Evolutionary conservation across 2,113 vertebrate genomes (phyloP).

Genomic region (Merops nubicus): DNA sequence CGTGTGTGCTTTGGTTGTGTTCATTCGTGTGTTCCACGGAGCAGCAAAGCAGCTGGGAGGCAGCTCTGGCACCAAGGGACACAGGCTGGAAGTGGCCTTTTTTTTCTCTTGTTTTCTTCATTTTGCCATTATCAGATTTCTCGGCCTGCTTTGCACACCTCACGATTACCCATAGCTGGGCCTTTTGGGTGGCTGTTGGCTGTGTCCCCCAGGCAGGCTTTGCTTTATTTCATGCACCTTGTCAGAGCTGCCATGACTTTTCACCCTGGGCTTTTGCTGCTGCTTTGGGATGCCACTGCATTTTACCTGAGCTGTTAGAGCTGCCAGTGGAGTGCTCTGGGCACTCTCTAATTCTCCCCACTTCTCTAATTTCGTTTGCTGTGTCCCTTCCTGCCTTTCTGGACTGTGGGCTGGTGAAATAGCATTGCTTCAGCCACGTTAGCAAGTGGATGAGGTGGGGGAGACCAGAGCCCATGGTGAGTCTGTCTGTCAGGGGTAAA

Average conservation of each 20-base stretch:
- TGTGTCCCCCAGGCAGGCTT: neutral
- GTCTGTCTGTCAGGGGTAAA: neutral
- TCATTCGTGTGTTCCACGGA: neutral
- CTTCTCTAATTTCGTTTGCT: neutral
- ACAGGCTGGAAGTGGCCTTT: neutral
- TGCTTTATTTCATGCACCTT: neutral
- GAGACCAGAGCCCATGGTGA: neutral
- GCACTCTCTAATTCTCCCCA: neutral
- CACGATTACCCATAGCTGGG: neutral
- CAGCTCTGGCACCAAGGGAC: neutral
- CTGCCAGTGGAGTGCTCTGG: neutral
- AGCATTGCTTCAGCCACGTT: neutral
- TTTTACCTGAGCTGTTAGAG: neutral
- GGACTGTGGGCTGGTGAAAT: neutral
- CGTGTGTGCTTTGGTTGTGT: neutral
- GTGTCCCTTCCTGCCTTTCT: neutral
- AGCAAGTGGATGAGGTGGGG: neutral
- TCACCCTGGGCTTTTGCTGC: fast-evolving
- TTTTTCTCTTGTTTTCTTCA: neutral
- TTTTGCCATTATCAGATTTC: neutral
- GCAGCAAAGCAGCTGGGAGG: neutral
- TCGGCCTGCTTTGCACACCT: neutral
- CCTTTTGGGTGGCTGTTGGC: neutral
- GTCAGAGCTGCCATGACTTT: neutral
- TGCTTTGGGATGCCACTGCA: neutral